Evolutionary conservation across 1,140 invertebrate genomes (phyloP), one percentile per base, ranked within the genome.

Genomic region (Drosophila sp.): DNA sequence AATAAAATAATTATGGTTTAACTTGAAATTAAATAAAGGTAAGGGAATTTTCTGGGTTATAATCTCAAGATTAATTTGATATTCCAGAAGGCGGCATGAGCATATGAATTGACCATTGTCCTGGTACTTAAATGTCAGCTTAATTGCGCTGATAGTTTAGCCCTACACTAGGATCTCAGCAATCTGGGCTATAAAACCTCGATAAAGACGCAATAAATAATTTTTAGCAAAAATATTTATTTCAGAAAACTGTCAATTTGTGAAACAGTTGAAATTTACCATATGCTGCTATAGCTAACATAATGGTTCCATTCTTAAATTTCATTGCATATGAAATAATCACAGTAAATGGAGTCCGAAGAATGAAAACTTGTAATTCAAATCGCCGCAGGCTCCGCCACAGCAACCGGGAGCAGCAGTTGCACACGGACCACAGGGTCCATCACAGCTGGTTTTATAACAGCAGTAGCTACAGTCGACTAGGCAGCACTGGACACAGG

Each of bases 391-490:
- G 9, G 70, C 70, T 21, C 70, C 70, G n/a, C 48, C 13, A 46
- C 70, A 67, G 32, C 70, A 72, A 3, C 61, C 61, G 1, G 70
- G 46, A 0, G 63, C 46, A 2, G 46, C 48, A 4, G 70, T 72
- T 5, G 18, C 38, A 51, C 63, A 77, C 2, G 63, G 61, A 0
- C 78, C 43, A 2, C 41, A 45, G 4, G 45, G 65, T 13, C 59
- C 50, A 2, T 41, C 48, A 9, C 50, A 77, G 27, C 9, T n/a
- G 5, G 79, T 75, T 18, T 11, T 16, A 32, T 72, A 69, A 38
- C 79, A 82, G 18, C 71, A 64, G 32, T 82, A 82, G 16, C 79
- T 82, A 53, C 75, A 81, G 14, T 82, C 79, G 48, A 82, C 59
- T 0, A 82, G 57, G 40, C 79, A 82, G 62, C 78, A 82, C 43